Percentiles rank a stretch among this genome's conserved stretches.
These are phyloP conservation scores for Heteromyza rotundicornis DNA, from an alignment of 2,888 invertebrate genomes.

Conservation along the genomic window DNA sequence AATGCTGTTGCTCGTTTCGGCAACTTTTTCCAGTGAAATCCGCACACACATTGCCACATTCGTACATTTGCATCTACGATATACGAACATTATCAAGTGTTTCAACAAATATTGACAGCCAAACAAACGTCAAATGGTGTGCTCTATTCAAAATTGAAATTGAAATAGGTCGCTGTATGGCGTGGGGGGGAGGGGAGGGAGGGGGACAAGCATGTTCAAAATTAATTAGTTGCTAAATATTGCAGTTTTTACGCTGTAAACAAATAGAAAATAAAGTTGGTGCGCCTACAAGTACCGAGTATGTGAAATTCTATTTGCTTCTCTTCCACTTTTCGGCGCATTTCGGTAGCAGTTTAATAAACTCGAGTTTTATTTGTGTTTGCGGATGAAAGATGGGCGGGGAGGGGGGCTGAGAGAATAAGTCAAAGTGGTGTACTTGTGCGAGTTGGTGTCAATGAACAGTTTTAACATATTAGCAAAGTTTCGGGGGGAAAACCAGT, in stretches of 20 bases:
- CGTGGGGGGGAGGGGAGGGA: not conserved
- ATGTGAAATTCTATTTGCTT: constrained; percentile 20
- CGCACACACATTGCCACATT: not conserved
- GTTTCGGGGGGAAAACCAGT: too few relatives aligned
- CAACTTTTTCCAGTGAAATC: not conserved
- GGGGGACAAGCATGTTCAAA: not conserved
- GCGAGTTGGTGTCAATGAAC: constrained; percentile 48
- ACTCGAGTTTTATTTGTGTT: constrained; percentile 21
- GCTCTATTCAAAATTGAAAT: not conserved
- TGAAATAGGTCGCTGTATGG: not conserved
- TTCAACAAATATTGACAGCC: constrained; percentile 60
- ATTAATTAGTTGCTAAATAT: constrained; percentile 3
- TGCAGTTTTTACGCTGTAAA: constrained; percentile 6
- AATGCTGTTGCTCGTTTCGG: not conserved
- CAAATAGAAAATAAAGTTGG: constrained; percentile 5
- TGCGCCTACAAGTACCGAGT: constrained; percentile 1
- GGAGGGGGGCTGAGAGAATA: not conserved
- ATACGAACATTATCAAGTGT: constrained; percentile 39
- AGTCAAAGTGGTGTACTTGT: not conserved
- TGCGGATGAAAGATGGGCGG: not conserved
- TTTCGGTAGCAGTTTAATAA: constrained; percentile 17
- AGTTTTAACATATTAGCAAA: constrained; percentile 55
- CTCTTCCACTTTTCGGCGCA: constrained; percentile 4
- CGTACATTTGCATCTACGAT: not conserved
- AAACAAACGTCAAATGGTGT: constrained; percentile 20